Evolutionary conservation across 2,797 vertebrate species (phyloP), one percentile per base, ranked within the genome.

Genomic region (Gephyroberyx darwinii): DNA sequence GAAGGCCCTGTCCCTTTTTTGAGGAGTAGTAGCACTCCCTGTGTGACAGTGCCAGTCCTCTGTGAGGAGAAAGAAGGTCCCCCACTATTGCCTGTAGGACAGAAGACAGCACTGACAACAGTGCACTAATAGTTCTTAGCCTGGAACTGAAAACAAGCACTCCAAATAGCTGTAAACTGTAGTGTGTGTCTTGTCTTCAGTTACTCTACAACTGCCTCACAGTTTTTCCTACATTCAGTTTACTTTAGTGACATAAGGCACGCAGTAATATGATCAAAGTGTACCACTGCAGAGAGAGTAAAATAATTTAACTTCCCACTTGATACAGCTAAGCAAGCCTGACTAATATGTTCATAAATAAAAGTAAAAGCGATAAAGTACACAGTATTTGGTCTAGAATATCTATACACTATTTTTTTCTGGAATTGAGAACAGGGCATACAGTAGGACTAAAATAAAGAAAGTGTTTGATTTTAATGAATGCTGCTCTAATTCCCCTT

Each of bases 381-480:
- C 26, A 54, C 17, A 61, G 37, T 65, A 20, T 57, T 78, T 66
- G 50, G 19, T 64, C 10, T n/a, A 43, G 45, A 67, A 69, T 72
- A 67, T 69, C 58, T 65, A 26, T 62, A 47, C 47, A 47, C 56
- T 30, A 71, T 74, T 70, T 56, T 33, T 35, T 30, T 31, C 58
- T 43, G 39, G 53, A 55, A 53, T 77, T 60, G 82, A 73, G 76
- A 80, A 77, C 80, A 83, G 65, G 61, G 74, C 60, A 4, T 72
- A 35, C 75, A 86, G 84, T 47, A 53, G 65, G 50, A 26, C 33
- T 52, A 22, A 78, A 74, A 75, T 84, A 82, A 84, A 89, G 82
- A 81, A 83, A 78, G 65, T 80, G 74, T 83, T 80, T 79, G 74
- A 87, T 84, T 89, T 86, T 83, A 80, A 90, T 89, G 86, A 87